Percentiles rank a stretch among this genome's conserved stretches.
phyloP scores from a whole-genome alignment of 2,888 invertebrate species.

The Caenorhabditis angaria region DNA sequence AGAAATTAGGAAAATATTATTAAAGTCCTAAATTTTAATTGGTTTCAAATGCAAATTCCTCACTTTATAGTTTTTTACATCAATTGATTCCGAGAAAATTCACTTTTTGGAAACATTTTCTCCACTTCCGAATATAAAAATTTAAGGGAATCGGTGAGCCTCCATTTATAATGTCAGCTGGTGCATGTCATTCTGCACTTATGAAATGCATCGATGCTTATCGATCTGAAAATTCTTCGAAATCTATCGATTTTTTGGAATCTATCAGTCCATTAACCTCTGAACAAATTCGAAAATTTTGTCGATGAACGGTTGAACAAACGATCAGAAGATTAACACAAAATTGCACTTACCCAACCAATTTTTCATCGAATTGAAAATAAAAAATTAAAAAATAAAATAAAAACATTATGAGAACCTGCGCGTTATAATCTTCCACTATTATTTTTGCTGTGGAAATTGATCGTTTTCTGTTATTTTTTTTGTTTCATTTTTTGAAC shows the following conservation, averaged over 20 bases:
- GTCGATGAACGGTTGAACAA: background rate
- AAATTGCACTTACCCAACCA: background rate
- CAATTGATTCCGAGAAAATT: background rate
- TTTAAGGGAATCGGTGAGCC: constrained; percentile 61
- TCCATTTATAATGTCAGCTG: constrained; percentile 76
- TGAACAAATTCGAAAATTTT: constrained; percentile 21
- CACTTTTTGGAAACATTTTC: background rate
- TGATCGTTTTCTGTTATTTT: background rate
- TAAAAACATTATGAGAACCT: background rate
- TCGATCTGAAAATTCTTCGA: constrained; percentile 19
- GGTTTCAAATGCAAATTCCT: too few species aligned
- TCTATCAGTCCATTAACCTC: constrained; percentile 33
- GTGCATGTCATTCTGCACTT: constrained; percentile 86
- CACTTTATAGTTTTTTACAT: too few species aligned
- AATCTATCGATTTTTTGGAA: constrained; percentile 21
- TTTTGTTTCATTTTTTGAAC: background rate
- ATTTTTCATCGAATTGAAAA: background rate
- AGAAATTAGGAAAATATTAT: too few species aligned
- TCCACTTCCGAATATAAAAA: background rate
- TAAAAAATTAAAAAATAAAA: background rate
- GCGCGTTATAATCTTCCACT: background rate
- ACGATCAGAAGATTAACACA: background rate
- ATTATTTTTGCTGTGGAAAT: background rate
- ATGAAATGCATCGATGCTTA: constrained; percentile 29
- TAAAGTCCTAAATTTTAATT: too few species aligned